Conservation (phyloP, 2,797 vertebrate genomes). For the Sorex maritimensis region DNA sequence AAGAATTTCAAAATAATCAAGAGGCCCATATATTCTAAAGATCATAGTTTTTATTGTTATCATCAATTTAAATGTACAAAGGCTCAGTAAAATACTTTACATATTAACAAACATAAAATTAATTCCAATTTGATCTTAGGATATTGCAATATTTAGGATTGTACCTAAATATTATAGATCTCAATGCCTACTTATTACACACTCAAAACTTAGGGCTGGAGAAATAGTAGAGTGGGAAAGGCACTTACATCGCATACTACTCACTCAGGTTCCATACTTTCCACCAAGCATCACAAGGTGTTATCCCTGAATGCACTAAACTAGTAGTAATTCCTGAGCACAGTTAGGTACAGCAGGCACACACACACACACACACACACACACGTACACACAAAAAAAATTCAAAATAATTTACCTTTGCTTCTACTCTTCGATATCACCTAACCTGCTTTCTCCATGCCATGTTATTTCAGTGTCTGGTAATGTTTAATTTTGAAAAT, state of each 20-base stretch:
- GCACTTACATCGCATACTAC: too few relatives aligned
- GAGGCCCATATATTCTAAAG: not conserved
- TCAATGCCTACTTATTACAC: not conserved
- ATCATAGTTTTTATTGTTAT: conserved; percentile 1
- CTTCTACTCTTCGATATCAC: not conserved
- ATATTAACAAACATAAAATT: not conserved
- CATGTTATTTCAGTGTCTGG: not conserved
- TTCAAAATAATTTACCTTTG: not conserved
- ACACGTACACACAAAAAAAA: not conserved
- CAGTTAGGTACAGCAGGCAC: too few relatives aligned
- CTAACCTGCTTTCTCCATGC: not conserved
- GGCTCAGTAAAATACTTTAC: not conserved
- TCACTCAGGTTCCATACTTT: too few relatives aligned
- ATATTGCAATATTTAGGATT: not conserved
- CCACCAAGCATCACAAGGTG: too few relatives aligned
- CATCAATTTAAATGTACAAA: conserved; percentile 21
- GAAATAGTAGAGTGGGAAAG: too few relatives aligned
- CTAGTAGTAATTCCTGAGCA: too few relatives aligned
- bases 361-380: too few relatives aligned
- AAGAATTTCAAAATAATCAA: conserved; percentile 24
- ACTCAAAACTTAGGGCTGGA: too few relatives aligned
- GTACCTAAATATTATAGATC: not conserved
- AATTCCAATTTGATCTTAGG: not conserved
- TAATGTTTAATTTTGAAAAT: conserved; percentile 16
- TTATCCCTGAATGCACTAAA: too few relatives aligned